These are phyloP conservation scores for Drosophila stalkeri DNA, from an alignment of 2,888 invertebrate genomes.

Conservation along the genomic window DNA sequence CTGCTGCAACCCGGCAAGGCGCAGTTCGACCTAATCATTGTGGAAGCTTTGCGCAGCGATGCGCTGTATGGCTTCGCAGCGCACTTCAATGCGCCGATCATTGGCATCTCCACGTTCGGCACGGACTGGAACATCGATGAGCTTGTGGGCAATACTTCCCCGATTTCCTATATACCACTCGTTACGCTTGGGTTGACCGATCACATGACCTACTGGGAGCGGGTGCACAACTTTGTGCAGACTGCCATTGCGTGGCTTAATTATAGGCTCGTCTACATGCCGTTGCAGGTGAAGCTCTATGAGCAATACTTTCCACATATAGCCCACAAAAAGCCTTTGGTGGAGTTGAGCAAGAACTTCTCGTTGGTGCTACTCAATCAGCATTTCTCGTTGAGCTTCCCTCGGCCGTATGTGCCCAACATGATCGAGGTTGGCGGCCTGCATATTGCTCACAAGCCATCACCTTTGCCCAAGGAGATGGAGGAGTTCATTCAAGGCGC, in stretches of 20 bases:
- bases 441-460: conserved; percentile 77
- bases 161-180: conserved; percentile 78
- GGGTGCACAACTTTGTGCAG: conserved; percentile 77
- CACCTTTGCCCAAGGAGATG: conserved; percentile 80
- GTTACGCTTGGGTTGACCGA: conserved; percentile 72
- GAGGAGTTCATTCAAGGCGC: conserved; percentile 84
- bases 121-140: conserved; percentile 77
- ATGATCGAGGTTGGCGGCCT: conserved; percentile 84
- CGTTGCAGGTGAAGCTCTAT: conserved; percentile 61
- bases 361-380: conserved; percentile 82
- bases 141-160: conserved; percentile 78
- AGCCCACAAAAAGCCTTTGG: conserved; percentile 51
- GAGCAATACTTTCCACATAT: conserved; percentile 62
- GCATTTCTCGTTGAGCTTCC: conserved; percentile 80
- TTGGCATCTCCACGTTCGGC: conserved; percentile 76
- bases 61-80: conserved; percentile 81
- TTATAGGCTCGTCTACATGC: conserved; percentile 65
- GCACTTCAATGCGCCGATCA: conserved; percentile 80
- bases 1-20: conserved; percentile 71
- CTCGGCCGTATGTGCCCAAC: conserved; percentile 83
- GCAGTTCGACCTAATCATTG: conserved; percentile 82
- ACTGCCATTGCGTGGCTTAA: conserved; percentile 64
- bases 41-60: conserved; percentile 80
- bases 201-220: conserved; percentile 83
- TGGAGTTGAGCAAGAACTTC: conserved; percentile 68